phyloP scores from a whole-genome alignment of 2,888 invertebrate species.

The Scrobipalpa atriplicella region DNA sequence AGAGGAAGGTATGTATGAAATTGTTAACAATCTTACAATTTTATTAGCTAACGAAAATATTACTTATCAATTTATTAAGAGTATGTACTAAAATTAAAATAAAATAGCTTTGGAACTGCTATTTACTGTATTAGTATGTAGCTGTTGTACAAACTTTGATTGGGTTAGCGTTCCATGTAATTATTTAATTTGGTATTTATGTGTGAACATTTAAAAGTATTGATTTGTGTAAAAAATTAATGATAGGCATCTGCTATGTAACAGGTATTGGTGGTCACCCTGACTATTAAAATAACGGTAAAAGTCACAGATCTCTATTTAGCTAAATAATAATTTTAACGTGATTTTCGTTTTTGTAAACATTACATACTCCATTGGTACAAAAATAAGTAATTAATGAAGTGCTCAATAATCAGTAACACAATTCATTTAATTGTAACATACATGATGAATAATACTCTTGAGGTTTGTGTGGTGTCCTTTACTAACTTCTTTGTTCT shows the following conservation, averaged over 20 bases:
- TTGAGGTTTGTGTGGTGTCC: not conserved
- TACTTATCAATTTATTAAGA: conserved; percentile 4
- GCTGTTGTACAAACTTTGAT: conserved; percentile 14
- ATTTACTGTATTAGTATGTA: conserved; percentile 23
- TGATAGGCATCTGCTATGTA: conserved; percentile 10
- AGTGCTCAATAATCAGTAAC: conserved; percentile 20
- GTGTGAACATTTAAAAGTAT: not conserved
- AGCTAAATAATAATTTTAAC: not conserved
- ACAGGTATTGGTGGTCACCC: conserved; percentile 18
- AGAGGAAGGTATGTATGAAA: conserved; percentile 61
- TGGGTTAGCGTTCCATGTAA: conserved; percentile 9
- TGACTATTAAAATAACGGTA: not conserved
- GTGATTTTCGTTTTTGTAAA: not conserved
- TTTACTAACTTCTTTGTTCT: conserved; percentile 6
- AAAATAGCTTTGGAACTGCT: conserved; percentile 7
- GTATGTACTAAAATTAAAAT: not conserved
- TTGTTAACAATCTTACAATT: conserved; percentile 68
- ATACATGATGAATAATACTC: conserved; percentile 14
- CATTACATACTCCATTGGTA: not conserved
- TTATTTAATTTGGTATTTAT: not conserved
- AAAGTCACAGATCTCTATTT: conserved; percentile 13
- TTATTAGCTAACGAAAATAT: conserved; percentile 47
- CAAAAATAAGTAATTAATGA: not conserved
- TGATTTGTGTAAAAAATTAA: conserved; percentile 17
- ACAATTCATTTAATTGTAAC: not conserved